A percentile compares a stretch with the other conserved stretches of the same genome.
These are phyloP conservation scores for Epinephelus moara DNA, from an alignment of 2,113 vertebrate species.

Conservation along the genomic window DNA sequence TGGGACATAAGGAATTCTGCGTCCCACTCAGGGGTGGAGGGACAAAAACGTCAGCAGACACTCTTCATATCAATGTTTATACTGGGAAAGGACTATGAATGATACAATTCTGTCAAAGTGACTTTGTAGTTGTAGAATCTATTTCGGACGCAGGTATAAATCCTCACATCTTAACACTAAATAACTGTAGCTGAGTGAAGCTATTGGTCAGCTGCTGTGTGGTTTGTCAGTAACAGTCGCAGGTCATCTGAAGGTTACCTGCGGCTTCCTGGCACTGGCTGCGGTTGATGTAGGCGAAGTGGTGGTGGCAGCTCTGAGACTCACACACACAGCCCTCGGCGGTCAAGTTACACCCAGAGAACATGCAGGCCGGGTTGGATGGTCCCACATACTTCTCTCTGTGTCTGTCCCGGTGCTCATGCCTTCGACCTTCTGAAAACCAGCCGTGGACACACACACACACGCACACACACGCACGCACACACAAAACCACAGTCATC, in stretches of 20 bases:
- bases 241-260: conserved; percentile 80
- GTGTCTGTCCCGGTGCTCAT: conserved; percentile 77
- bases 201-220: conserved; percentile 14
- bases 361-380: conserved; percentile 80
- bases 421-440: conserved; percentile 76
- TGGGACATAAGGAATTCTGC: conserved; percentile 35
- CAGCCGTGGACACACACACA: conserved; percentile 32
- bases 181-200: conserved; percentile 19
- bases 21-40: conserved; percentile 15
- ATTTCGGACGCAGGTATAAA: conserved; percentile 20
- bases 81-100: background rate
- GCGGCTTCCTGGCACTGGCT: conserved; percentile 86
- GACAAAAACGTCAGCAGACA: background rate
- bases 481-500: conserved; percentile 49
- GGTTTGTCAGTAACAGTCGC: conserved; percentile 27
- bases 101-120: background rate
- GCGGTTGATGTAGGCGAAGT: conserved; percentile 85
- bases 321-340: conserved; percentile 82
- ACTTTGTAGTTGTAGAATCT: background rate
- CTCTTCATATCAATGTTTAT: conserved; percentile 18
- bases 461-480: conserved; percentile 32
- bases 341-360: conserved; percentile 88
- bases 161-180: background rate
- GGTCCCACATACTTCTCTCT: conserved; percentile 82
- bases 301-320: conserved; percentile 84